Conservation (phyloP, 2,888 invertebrate genomes). For the Amphipoea oculea region DNA sequence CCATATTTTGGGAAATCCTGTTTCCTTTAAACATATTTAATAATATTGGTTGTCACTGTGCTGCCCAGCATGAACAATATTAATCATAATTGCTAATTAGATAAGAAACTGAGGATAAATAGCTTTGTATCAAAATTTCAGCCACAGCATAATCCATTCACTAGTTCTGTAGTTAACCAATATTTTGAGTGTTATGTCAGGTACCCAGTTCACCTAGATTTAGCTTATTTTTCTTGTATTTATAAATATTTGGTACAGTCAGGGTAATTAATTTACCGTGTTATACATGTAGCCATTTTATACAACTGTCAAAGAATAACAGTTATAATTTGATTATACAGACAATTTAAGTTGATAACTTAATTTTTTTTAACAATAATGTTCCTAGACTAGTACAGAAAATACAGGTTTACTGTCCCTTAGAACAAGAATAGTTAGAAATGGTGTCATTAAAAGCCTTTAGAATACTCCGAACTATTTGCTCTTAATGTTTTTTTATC, state of each 20-base stretch:
- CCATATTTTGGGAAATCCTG: neutral
- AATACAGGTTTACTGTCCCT: slow-evolving; percentile 2
- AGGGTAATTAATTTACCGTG: neutral
- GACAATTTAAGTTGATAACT: neutral
- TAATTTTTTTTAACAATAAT: neutral
- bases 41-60: slow-evolving; percentile 24
- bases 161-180: neutral
- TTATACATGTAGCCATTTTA: neutral
- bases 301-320: neutral
- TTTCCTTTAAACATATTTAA: neutral
- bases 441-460: slow-evolving; percentile 33
- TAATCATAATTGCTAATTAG: neutral
- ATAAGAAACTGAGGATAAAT: neutral
- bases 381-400: neutral
- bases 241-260: neutral
- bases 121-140: slow-evolving; percentile 2
- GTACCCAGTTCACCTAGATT: neutral
- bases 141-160: slow-evolving; percentile 4
- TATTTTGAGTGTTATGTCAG: slow-evolving; percentile 5
- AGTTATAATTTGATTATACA: neutral
- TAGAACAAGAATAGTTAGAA: slow-evolving; percentile 21
- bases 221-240: slow-evolving; percentile 1
- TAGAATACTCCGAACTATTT: slow-evolving; percentile 32
- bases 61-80: slow-evolving; percentile 28
- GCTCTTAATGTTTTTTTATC: slow-evolving; percentile 53